Conservation (phyloP, 2,888 invertebrate species). For the Caenorhabditis imperialis region DNA sequence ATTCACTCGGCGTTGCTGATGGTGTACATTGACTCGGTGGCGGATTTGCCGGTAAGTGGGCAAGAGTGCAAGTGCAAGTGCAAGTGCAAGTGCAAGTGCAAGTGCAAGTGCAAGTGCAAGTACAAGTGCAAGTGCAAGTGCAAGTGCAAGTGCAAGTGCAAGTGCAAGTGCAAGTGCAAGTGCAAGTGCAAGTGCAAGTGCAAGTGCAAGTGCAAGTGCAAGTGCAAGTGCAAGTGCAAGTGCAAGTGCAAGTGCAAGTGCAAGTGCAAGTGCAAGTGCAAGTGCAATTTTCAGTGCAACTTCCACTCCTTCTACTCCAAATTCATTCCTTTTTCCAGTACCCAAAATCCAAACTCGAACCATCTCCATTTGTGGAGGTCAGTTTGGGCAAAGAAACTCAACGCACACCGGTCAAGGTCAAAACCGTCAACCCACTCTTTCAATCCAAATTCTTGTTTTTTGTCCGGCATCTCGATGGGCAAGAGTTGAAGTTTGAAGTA, state of each 20-base stretch:
- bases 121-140: too few species aligned
- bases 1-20: constrained; percentile 83
- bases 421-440: constrained; percentile 92
- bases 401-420: constrained; percentile 75
- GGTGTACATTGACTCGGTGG: constrained; percentile 92
- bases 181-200: too few species aligned
- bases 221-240: too few species aligned
- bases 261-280: too few species aligned
- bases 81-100: neutral
- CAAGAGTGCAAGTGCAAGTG: too few species aligned
- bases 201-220: too few species aligned
- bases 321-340: constrained; percentile 74
- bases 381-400: constrained; percentile 85
- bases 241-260: too few species aligned
- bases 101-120: too few species aligned
- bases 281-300: too few species aligned
- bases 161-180: too few species aligned
- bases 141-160: too few species aligned
- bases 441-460: constrained; percentile 95
- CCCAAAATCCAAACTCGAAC: constrained; percentile 81
- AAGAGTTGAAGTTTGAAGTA: constrained; percentile 86
- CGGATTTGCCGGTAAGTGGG: constrained; percentile 89
- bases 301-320: too few species aligned
- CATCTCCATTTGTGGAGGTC: constrained; percentile 88
- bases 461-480: constrained; percentile 91